Evolutionary conservation across 1,140 invertebrate species (phyloP).

Genomic region (Drosophila sucinea): DNA sequence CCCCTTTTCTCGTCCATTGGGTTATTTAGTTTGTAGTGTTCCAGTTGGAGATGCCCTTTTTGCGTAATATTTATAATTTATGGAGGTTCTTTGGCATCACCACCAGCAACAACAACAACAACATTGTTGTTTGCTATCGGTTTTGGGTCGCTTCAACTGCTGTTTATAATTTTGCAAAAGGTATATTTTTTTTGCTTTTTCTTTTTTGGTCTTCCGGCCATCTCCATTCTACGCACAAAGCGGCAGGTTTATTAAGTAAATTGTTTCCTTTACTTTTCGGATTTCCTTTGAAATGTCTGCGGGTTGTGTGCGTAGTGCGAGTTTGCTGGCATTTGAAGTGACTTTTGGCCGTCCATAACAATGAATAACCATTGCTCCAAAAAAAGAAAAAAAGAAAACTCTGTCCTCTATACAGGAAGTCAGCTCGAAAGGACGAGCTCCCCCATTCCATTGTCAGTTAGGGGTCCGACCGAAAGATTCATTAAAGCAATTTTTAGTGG

Average conservation of each 20-base stretch:
- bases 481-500: conserved; percentile 58
- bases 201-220: conserved; percentile 7
- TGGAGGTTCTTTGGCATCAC: conserved; percentile 39
- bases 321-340: conserved; percentile 45
- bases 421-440: conserved; percentile 2
- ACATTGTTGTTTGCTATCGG: conserved; percentile 2
- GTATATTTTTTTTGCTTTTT: conserved; percentile 35
- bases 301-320: conserved; percentile 33
- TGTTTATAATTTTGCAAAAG: conserved; percentile 55
- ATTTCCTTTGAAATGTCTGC: conserved; percentile 53
- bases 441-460: conserved; percentile 5
- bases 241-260: conserved; percentile 60
- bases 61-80: conserved; percentile 67
- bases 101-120: neutral
- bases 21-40: conserved; percentile 42
- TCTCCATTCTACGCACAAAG: conserved; percentile 31
- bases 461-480: conserved; percentile 21
- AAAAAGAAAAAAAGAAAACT: conserved; percentile 10
- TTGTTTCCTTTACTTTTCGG: conserved; percentile 62
- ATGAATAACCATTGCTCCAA: conserved; percentile 25
- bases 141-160: conserved; percentile 6
- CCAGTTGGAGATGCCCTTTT: conserved; percentile 40
- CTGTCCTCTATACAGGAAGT: conserved; percentile 35
- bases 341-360: conserved; percentile 33
- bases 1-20: conserved; percentile 8